These are phyloP conservation scores for Syndactyla subalaris DNA, from an alignment of 2,797 vertebrate species.

Conservation along the genomic window DNA sequence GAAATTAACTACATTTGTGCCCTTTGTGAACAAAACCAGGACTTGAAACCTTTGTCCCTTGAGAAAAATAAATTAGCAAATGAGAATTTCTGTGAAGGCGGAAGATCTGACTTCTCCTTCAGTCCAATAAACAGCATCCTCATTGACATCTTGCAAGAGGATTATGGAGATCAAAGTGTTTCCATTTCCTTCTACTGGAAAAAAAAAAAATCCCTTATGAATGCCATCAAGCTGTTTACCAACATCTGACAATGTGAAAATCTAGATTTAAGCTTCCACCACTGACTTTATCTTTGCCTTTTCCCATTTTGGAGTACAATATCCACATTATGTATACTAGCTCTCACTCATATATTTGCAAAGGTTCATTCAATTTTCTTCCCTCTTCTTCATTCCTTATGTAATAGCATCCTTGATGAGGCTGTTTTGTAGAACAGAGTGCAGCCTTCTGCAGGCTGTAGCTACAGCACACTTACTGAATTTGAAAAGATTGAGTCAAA, in stretches of 20 bases:
- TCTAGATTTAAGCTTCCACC: not conserved
- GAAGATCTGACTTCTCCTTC: not conserved
- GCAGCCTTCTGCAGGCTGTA: not conserved
- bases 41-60: not conserved
- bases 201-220: not conserved
- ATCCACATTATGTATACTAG: not conserved
- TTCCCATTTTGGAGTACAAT: not conserved
- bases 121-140: not conserved
- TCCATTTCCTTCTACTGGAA: not conserved
- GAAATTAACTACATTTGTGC: not conserved
- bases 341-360: not conserved
- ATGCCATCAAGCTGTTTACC: not conserved
- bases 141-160: not conserved
- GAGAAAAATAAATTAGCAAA: not conserved
- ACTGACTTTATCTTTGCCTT: not conserved
- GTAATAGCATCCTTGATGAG: not conserved
- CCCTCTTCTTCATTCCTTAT: not conserved
- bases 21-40: not conserved
- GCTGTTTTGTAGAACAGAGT: not conserved
- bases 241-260: not conserved
- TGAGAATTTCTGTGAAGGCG: not conserved
- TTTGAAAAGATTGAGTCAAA: not conserved
- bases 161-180: not conserved
- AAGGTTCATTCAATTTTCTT: not conserved
- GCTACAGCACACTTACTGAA: not conserved